Base-by-base conservation (phyloP, 2,113 vertebrate species). In the Tetrao urogallus region DNA sequence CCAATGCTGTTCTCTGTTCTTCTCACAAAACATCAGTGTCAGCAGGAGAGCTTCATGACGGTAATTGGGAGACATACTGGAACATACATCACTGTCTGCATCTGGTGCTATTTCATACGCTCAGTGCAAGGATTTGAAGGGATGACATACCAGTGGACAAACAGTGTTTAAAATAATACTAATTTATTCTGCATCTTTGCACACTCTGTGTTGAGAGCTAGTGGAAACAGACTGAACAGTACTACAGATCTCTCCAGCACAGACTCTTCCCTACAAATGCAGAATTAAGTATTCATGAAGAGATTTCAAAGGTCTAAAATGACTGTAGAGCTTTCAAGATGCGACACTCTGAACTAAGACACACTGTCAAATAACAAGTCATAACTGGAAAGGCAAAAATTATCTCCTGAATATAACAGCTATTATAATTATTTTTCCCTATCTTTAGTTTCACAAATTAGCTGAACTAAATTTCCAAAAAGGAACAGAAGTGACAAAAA, bases 281-380 rank as follows among this genome's bases (percentile, higher is more conserved):
- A 83, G 82, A 90, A 96, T 92, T 88, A 96, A 95, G 91, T 92
- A 94, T 94, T 93, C 91, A 96, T 93, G 89, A 94, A 70, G 72
- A 88, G 75, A 94, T 92, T 94, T 96, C 88, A 94, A 80, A 94
- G 87, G 89, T 94, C 90, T 91, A 88, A 93, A 94, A 92, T 90
- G 69, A 94, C 91, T 88, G 77, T 58, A 88, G 79, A 95, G 82
- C 89, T 91, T 97, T 96, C 93, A 96, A 94, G 79, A 94, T 75
- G 82, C 1, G 2, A 93, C 88, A 86, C 32, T 43, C 67, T 90
- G 85, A 91, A 95, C 90, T 94, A 92, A 94, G 90, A 74, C 61
- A n/a, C 61, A 58, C 61, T 91, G 88, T 82, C 82, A 94, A 86
- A 57, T 76, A 93, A 81, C 21, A 93, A 95, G 78, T 78, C 76